These are phyloP conservation scores for Hydra vulgaris DNA, from an alignment of 30 jellyfish, hydroid and myxozoan species.

Conservation along the genomic window DNA sequence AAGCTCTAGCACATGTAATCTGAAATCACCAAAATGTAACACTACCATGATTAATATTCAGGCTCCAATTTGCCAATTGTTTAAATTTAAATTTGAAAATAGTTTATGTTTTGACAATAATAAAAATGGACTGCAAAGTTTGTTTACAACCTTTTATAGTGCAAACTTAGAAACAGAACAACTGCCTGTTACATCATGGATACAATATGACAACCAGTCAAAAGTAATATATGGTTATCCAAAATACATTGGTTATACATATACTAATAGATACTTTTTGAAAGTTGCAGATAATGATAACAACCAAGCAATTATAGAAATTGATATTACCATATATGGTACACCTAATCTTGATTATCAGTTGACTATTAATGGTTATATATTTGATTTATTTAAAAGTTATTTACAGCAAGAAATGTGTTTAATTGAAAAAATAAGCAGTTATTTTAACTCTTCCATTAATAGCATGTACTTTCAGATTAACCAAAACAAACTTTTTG, in stretches of 20 bases:
- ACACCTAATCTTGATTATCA: constrained; percentile 9
- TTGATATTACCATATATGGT: constrained; percentile 13
- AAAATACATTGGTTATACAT: constrained; percentile 11
- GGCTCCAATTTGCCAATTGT: constrained; percentile 16
- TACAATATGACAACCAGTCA: constrained; percentile 41
- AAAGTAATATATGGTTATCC: constrained; percentile 48
- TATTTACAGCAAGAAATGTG: constrained; percentile 2
- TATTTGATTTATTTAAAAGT: neutral
- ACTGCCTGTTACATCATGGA: constrained; percentile 42
- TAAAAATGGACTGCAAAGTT: constrained; percentile 16
- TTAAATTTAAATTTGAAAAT: constrained; percentile 16
- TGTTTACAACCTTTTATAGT: neutral
- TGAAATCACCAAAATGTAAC: constrained; percentile 9
- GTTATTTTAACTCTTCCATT: neutral
- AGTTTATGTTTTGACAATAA: constrained; percentile 11
- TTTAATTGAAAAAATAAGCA: constrained; percentile 6
- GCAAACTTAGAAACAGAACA: neutral
- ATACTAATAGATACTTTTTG: neutral
- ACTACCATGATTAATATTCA: neutral
- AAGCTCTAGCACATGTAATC: neutral
- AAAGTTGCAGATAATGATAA: constrained; percentile 16
- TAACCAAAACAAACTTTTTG: neutral
- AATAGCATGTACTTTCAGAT: neutral
- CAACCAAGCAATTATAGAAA: neutral
- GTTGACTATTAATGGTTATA: constrained; percentile 8